A percentile compares a stretch with the other conserved stretches of the same genome.
phyloP scores from a whole-genome alignment of 37 sponge, comb jelly and placozoan genomes.

The Oopsacas minuta region DNA sequence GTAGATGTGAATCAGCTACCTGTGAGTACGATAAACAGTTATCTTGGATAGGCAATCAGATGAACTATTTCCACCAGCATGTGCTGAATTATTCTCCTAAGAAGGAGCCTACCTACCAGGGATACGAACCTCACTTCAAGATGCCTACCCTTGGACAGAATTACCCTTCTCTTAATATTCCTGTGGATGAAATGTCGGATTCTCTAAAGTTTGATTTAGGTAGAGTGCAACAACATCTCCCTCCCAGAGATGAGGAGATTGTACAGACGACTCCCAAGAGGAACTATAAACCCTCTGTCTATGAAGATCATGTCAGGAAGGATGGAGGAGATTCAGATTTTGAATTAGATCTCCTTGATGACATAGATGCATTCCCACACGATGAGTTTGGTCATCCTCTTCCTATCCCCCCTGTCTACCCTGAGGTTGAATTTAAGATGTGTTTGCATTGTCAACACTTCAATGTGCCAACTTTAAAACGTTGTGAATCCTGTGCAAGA shows the following conservation, averaged over 20 bases:
- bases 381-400: neutral
- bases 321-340: neutral
- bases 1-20: neutral
- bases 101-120: too few species aligned
- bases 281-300: neutral
- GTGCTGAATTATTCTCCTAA: neutral
- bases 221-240: neutral
- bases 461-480: neutral
- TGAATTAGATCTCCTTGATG: neutral
- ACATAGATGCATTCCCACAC: neutral
- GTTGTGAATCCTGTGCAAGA: neutral
- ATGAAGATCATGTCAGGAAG: neutral
- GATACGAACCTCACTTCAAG: neutral
- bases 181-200: neutral
- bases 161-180: neutral
- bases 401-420: neutral
- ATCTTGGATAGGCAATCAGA: neutral
- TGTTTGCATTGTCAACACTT: neutral
- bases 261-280: neutral
- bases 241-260: neutral
- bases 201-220: neutral
- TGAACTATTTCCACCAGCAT: neutral
- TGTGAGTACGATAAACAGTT: neutral
- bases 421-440: neutral
- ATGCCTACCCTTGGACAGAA: neutral